Evolutionary conservation across 2,797 vertebrate genomes (phyloP), one percentile per base, ranked within the genome.

Genomic region (Pseudotriccus pelzelni): DNA sequence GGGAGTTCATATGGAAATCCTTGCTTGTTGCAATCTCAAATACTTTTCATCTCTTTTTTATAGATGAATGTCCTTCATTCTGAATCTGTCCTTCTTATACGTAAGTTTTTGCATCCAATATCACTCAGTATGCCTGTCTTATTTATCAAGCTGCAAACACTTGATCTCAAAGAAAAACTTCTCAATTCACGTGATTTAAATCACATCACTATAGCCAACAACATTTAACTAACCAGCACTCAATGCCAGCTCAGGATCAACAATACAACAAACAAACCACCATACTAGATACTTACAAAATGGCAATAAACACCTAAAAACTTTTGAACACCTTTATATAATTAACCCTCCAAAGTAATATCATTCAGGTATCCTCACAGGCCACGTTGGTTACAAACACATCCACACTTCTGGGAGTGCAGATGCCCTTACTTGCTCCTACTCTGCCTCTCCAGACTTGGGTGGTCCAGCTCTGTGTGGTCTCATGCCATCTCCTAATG

Each of bases 361-460:
- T 30, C 44, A 30, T 50, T 44, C 32, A 72, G 41, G 28, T n/a
- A 84, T 10, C 27, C 25, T 66, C 56, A 56, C 9, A 66, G n/a
- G 28, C 22, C 0, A 0, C 8, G 12, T 24, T 2, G 1, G 5
- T 56, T 60, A 52, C 10, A 55, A 72, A 30, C 46, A 43, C 3
- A 55, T 32, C 21, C 39, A 19, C 10, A 6, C 5, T 63, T 36
- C 36, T 30, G 21, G 12, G 12, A 21, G 8, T 5, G 8, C 23
- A 39, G 43, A 23, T 18, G 67, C 8, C 24, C 17, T 15, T 18
- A 0, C 24, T 62, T 49, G 18, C 39, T 72, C 36, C 28, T 30
- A 17, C 12, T 66, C 27, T 14, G 18, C 27, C 36, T 46, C n/a
- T 75, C 0, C 0, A 86, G 25, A n/a, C 20, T 3, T 0, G 1